These are phyloP conservation scores for Tricholaema leucomelas DNA, from an alignment of 2,113 vertebrate species.

Conservation along the genomic window DNA sequence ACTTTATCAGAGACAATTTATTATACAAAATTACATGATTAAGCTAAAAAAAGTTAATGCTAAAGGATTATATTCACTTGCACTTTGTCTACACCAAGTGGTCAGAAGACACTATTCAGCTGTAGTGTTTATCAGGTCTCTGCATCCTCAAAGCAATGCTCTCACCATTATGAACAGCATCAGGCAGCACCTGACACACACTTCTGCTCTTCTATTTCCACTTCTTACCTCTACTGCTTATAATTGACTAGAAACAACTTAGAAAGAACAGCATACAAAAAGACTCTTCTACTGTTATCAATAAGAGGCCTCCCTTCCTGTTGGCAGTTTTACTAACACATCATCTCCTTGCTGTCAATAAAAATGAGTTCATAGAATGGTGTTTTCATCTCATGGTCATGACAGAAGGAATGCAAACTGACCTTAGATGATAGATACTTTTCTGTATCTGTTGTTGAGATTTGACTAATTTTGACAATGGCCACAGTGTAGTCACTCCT, in stretches of 20 bases:
- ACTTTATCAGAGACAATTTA: not conserved
- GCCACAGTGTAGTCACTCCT: not conserved
- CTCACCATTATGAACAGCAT: not conserved
- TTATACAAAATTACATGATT: not conserved
- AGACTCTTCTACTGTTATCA: not conserved
- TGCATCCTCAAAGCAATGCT: not conserved
- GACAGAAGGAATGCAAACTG: not conserved
- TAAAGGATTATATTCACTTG: not conserved
- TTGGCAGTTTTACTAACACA: not conserved
- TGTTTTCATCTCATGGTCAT: not conserved
- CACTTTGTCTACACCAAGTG: not conserved
- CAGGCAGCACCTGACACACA: not conserved
- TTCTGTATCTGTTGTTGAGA: not conserved
- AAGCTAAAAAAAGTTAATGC: not conserved
- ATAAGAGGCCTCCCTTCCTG: not conserved
- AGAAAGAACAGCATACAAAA: not conserved
- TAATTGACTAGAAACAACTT: not conserved
- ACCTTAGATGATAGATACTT: not conserved
- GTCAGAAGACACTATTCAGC: not conserved
- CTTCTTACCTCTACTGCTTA: not conserved
- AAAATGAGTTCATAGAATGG: not conserved
- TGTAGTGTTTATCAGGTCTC: not conserved
- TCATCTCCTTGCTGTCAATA: not conserved
- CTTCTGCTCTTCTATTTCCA: not conserved
- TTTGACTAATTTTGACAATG: not conserved